Evolutionary conservation across 2,888 invertebrate genomes (phyloP), one percentile per base, ranked within the genome.

Genomic region (Pseudeuparius sepicola): DNA sequence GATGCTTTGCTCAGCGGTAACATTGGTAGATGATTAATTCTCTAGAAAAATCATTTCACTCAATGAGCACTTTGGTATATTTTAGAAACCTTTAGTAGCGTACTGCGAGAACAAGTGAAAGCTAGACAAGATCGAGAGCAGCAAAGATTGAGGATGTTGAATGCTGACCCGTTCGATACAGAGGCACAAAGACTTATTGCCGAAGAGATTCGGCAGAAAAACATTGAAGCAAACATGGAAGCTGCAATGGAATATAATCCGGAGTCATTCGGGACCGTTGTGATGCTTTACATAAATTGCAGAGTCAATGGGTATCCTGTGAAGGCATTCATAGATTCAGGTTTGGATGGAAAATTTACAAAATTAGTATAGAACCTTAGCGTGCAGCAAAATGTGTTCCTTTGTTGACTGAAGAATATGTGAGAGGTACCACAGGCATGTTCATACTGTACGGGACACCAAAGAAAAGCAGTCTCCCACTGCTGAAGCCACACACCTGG

Each of bases 161-260:
- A 81, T 51, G 89, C 93, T 0, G 87, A 94, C 68, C 94, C 94
- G 1, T 94, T 96, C 59, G 93, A 94, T 63, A 82, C 88, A 1
- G 93, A 93, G 60, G 89, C 93, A 0, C 97, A 97, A 62, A 72
- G 84, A 41, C 71, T 92, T 54, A 96, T 97, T 48, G 94, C 93
- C 3, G 93, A 94, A 58, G 92, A 94, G 65, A 97, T 97, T 43
- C 73, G 84, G 49, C 89, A 85, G 55, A 87, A 93, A 59, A 97
- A 97, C 61, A 92, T 97, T 43, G 90, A 96, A 61, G 88, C 90
- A 1, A 96, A 96, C 56, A 96, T 97, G 94, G 92, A 96, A 58
- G 90, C 92, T 1, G 97, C 97, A 1, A 92, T 97, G 78, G 97
- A 98, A 58, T 90, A 90, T 60, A 90, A 94, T 63, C 98, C 98